A percentile compares a stretch with the other conserved stretches of the same genome.
Evolutionary conservation across 2,888 invertebrate genomes (phyloP).

Genomic region (Hartigia nigra): DNA sequence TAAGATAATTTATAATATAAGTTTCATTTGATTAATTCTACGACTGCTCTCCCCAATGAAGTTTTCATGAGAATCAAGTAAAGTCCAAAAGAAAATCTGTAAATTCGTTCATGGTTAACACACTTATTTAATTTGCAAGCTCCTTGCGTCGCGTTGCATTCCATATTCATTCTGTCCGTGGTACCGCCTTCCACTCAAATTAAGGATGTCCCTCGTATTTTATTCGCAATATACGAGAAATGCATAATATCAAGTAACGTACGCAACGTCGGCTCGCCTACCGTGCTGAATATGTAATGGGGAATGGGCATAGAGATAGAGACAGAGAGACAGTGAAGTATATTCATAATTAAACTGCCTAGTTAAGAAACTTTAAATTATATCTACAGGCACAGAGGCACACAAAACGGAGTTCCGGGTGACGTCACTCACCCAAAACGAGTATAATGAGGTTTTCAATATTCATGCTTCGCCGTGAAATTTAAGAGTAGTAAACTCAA

Average conservation of each 20-base stretch:
- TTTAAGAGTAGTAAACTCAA: not conserved
- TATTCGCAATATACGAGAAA: not conserved
- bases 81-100: not conserved
- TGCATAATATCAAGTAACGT: conserved; percentile 14
- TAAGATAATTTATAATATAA: no score
- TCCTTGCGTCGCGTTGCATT: not conserved
- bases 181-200: not conserved
- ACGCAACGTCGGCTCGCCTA: conserved; percentile 19
- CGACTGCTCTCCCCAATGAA: no score
- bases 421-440: conserved; percentile 30
- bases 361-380: conserved; percentile 62
- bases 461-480: conserved; percentile 42
- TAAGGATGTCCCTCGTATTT: not conserved
- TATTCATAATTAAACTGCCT: conserved; percentile 57
- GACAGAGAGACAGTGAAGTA: conserved; percentile 30
- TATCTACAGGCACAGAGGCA: conserved; percentile 41
- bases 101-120: not conserved
- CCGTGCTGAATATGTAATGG: conserved; percentile 46
- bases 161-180: not conserved
- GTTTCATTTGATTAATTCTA: no score
- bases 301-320: not conserved
- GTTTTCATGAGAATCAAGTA: not conserved
- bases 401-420: conserved; percentile 10
- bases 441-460: conserved; percentile 63
- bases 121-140: not conserved